Conservation (phyloP, 2,797 vertebrate species). For the Pseudopleuronectes americanus region DNA sequence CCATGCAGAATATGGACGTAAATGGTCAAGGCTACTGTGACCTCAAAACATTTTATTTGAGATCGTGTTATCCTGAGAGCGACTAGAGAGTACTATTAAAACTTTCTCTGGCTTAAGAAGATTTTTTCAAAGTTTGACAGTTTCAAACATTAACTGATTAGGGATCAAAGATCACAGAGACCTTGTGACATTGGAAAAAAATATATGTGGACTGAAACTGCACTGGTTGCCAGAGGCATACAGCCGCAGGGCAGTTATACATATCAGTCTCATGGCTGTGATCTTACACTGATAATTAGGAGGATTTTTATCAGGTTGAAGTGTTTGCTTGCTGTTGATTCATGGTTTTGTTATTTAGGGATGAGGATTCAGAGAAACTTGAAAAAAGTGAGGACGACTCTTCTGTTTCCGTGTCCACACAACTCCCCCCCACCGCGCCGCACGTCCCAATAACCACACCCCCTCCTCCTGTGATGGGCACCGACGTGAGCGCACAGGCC, state of each 20-base stretch:
- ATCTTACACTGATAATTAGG: not conserved
- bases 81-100: no score
- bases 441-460: constrained; percentile 80
- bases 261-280: no score
- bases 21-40: no score
- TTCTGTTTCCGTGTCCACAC: constrained; percentile 48
- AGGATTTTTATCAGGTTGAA: not conserved
- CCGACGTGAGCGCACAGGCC: constrained; percentile 68
- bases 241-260: not conserved
- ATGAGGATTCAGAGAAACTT: constrained; percentile 81
- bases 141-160: no score
- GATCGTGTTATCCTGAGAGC: no score
- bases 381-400: constrained; percentile 78
- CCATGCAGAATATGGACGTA: no score
- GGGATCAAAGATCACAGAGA: no score
- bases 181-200: no score
- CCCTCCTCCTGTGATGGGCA: constrained; percentile 78
- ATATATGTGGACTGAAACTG: no score
- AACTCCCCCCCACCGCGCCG: constrained; percentile 62
- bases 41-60: no score
- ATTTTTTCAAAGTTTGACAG: no score
- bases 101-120: no score
- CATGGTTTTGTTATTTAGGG: constrained; percentile 51
- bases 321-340: not conserved
- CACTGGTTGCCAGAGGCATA: not conserved